Evolutionary conservation across 1,140 invertebrate species (phyloP).

Genomic region (Bombus terrestris): DNA sequence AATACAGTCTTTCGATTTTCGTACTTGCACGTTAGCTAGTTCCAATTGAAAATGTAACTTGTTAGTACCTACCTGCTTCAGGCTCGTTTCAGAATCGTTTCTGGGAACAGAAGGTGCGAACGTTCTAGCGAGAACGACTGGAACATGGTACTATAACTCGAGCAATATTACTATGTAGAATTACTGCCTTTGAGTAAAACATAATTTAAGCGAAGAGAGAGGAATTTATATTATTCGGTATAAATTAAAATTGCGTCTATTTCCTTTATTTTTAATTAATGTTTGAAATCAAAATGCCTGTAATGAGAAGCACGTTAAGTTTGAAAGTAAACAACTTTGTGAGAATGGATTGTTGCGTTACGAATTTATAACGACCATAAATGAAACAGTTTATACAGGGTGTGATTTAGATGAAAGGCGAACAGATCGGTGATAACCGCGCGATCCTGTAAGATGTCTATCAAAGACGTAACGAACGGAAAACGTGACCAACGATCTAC

Average conservation of each 20-base stretch:
- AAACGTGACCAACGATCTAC: background rate
- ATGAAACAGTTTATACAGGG: background rate
- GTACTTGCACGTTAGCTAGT: background rate
- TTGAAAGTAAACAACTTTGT: background rate
- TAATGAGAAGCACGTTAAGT: background rate
- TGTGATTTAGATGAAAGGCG: background rate
- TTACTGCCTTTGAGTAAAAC: background rate
- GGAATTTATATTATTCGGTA: background rate
- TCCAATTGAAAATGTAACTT: background rate
- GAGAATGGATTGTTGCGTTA: background rate
- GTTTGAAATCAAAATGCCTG: background rate
- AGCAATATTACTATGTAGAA: background rate
- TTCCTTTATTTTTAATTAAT: background rate
- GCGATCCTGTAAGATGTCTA: conserved; percentile 1
- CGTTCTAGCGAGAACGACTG: background rate
- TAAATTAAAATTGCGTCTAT: background rate
- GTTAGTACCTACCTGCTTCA: background rate
- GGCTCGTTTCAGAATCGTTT: background rate
- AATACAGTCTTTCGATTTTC: background rate
- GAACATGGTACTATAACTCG: background rate
- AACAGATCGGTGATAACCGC: background rate
- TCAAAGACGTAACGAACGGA: conserved; percentile 23
- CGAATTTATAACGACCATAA: background rate
- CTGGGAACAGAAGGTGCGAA: conserved; percentile 20
- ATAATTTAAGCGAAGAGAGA: background rate